Conservation (phyloP, 2,797 vertebrate species). For the Coluber constrictor region DNA sequence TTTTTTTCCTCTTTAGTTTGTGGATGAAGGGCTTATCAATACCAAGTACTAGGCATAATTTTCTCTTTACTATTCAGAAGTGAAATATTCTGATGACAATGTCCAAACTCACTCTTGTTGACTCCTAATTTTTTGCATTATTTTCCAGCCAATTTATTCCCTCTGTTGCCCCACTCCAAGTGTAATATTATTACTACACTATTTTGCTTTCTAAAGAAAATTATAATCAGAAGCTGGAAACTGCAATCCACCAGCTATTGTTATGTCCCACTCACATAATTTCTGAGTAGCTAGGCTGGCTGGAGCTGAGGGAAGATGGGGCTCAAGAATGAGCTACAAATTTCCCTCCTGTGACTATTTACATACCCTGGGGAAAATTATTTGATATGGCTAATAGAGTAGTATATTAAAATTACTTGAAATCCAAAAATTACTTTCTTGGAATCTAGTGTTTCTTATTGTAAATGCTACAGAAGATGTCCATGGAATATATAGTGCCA, state of each 20-base stretch:
- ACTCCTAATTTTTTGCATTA: neutral
- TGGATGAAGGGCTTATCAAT: neutral
- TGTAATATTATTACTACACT: neutral
- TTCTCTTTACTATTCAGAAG: neutral
- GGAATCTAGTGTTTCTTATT: neutral
- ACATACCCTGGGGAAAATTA: neutral
- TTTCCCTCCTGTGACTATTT: neutral
- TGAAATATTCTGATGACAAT: neutral
- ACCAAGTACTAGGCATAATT: neutral
- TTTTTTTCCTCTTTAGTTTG: neutral
- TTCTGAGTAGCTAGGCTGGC: neutral
- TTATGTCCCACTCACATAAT: neutral
- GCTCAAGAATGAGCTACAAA: neutral
- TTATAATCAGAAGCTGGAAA: neutral
- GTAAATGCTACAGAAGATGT: neutral
- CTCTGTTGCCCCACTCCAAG: neutral
- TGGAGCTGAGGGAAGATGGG: neutral
- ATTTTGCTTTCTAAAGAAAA: neutral
- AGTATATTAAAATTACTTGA: neutral
- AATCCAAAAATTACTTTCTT: neutral
- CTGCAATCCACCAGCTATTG: neutral
- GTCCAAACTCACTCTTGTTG: neutral
- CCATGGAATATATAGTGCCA: neutral
- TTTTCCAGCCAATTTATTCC: neutral
- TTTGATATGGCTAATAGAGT: neutral